phyloP scores from a whole-genome alignment of 2,797 vertebrate species.

The Agapornis canus region DNA sequence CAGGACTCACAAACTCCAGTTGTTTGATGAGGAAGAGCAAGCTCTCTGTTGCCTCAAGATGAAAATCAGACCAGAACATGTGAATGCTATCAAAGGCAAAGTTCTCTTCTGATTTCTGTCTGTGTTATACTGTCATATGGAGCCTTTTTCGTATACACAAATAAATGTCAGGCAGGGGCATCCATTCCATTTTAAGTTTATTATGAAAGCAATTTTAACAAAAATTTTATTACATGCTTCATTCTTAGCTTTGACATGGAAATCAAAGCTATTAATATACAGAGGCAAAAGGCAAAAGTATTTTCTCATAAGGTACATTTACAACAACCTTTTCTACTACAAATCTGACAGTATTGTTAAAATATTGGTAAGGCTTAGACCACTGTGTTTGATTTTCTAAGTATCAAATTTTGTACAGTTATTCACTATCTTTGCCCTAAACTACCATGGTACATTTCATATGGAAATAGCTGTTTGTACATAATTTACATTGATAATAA shows the following conservation, averaged over 20 bases:
- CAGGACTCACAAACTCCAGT: neutral
- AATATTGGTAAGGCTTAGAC: conserved; percentile 57
- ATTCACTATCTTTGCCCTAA: conserved; percentile 49
- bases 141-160: neutral
- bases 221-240: conserved; percentile 69
- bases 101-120: neutral
- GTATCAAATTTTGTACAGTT: conserved; percentile 69
- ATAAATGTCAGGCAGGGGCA: neutral
- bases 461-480: conserved; percentile 68
- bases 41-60: neutral
- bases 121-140: neutral
- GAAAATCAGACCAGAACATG: neutral
- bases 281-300: conserved; percentile 51
- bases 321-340: conserved; percentile 63
- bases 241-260: conserved; percentile 62
- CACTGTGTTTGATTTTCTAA: conserved; percentile 46
- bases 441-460: conserved; percentile 52
- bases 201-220: conserved; percentile 71
- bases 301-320: conserved; percentile 64
- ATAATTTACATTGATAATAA: conserved; percentile 75
- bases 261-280: conserved; percentile 70
- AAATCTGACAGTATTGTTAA: conserved; percentile 54
- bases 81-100: neutral
- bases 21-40: neutral
- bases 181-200: conserved; percentile 62